Evolutionary conservation across 2,888 invertebrate species (phyloP), one percentile per base, ranked within the genome.

Genomic region (Pollenia amentaria): DNA sequence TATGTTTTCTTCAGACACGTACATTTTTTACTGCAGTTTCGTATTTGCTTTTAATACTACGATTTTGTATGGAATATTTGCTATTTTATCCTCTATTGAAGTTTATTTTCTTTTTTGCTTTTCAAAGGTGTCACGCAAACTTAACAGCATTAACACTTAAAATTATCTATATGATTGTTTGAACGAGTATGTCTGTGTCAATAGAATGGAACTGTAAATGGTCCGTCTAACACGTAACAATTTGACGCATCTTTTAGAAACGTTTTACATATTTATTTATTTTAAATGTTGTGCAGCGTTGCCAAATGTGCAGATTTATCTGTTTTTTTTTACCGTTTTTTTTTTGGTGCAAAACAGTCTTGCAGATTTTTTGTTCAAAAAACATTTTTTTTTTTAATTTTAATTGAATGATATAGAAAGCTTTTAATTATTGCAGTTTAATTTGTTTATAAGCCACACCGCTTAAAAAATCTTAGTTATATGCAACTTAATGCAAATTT

Each of bases 51-150:
- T 14, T 48, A 62, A 60, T 62, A 40, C 46, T 18, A 40, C 51
- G 16, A 38, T 55, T 75, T 75, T 12, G 11, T 57, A 57, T 14
- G n/a, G 21, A 72, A 57, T 21, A 46, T 48, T 29, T 72, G 53
- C 67, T 42, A 2, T 73, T 67, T 53, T 10, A 42, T 57, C 38
- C n/a, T 51, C 18, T 55, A 64, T 14, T 48, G 16, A 67, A 46
- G 29, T 40, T 53, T 40, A 7, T 44, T 44, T 21, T 42, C 14
- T 4, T 21, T 65, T 62, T 3, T 62, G n/a, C 40, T 16, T 18
- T 69, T 11, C 1, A 16, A 62, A 84, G 72, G 78, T 84, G 84
- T 73, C 84, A 77, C 84, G 65, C 57, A 78, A 72, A 70, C 48
- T 65, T 55, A 60, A 29, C 73, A 60, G 72, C 21, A 73, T 84